Percentiles rank a stretch among this genome's conserved stretches.
phyloP scores from a whole-genome alignment of 2,113 vertebrate genomes.

The Aleadryas rufinucha region DNA sequence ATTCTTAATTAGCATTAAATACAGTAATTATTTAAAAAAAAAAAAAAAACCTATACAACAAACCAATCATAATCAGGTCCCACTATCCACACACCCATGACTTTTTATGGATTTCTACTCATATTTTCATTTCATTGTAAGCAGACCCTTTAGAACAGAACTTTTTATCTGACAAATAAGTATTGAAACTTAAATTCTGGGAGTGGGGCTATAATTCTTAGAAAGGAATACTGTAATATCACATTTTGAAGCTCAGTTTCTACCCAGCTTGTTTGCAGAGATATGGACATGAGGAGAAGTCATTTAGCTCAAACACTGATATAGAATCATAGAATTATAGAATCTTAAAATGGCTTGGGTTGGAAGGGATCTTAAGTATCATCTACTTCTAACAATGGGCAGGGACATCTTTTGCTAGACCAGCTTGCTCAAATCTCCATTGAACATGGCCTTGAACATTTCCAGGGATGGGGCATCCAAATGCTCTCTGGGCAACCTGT shows the following conservation, averaged over 20 bases:
- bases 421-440: background rate
- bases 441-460: background rate
- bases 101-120: background rate
- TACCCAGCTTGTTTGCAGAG: background rate
- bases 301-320: background rate
- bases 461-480: background rate
- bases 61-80: background rate
- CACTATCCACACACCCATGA: background rate
- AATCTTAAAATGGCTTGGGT: background rate
- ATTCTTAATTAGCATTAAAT: background rate
- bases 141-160: background rate
- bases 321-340: background rate
- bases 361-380: background rate
- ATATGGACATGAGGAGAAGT: background rate
- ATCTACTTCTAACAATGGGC: background rate
- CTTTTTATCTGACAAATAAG: background rate
- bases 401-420: background rate
- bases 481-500: background rate
- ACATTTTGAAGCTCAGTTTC: background rate
- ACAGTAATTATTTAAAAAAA: background rate
- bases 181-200: background rate
- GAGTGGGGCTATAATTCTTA: background rate
- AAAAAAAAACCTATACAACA: accelerated
- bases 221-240: background rate
- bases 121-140: background rate